These are phyloP conservation scores for Dasysyrphus tricinctus DNA, from an alignment of 2,888 invertebrate genomes.

Conservation along the genomic window DNA sequence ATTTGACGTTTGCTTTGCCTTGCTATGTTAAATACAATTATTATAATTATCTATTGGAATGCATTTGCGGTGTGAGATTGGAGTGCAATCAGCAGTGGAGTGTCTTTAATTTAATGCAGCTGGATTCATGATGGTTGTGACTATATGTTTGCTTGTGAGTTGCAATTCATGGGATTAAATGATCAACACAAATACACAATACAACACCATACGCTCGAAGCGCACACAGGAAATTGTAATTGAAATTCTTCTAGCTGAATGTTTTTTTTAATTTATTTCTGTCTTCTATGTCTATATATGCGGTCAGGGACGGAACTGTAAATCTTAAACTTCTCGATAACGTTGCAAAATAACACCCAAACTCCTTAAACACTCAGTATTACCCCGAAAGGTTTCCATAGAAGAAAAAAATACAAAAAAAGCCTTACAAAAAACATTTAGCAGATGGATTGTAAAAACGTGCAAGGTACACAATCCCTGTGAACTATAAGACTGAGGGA, in stretches of 20 bases:
- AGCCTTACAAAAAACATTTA: no score
- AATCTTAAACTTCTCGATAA: neutral
- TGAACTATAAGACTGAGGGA: no score
- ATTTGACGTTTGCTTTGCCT: slow-evolving; percentile 19
- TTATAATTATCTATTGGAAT: slow-evolving; percentile 70
- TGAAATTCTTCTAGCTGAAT: slow-evolving; percentile 64
- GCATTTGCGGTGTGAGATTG: slow-evolving; percentile 53
- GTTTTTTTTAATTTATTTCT: slow-evolving; percentile 1
- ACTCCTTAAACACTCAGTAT: no score
- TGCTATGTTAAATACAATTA: slow-evolving; percentile 57
- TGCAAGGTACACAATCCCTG: no score
- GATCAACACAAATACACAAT: slow-evolving; percentile 55
- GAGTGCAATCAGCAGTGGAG: slow-evolving; percentile 16
- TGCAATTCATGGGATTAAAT: slow-evolving; percentile 58
- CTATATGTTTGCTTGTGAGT: slow-evolving; percentile 45
- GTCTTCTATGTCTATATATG: neutral
- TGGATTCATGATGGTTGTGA: slow-evolving; percentile 34
- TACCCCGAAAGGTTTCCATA: no score
- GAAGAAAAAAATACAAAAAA: no score
- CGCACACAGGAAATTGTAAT: slow-evolving; percentile 67
- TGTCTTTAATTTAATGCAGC: slow-evolving; percentile 56
- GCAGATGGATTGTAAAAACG: no score
- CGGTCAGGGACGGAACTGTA: neutral
- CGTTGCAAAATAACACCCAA: neutral
- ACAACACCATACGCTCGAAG: slow-evolving; percentile 29